Percentiles rank a stretch among this genome's conserved stretches.
These are phyloP conservation scores for Melanostigma gelatinosum DNA, from an alignment of 2,113 vertebrate genomes.

Conservation along the genomic window DNA sequence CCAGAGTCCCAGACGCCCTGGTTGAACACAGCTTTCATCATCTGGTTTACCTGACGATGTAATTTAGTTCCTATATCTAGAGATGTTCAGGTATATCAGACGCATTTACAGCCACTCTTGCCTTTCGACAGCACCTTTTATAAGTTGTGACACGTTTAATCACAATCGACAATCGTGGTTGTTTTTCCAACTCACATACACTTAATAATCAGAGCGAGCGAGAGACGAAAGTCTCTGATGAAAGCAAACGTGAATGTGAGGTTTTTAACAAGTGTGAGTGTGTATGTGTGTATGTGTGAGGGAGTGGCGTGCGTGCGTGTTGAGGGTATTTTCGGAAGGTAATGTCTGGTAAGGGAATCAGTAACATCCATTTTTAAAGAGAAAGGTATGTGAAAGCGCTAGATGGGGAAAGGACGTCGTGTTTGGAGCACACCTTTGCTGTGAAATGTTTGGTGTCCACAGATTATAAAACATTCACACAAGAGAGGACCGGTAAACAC, in stretches of 20 bases:
- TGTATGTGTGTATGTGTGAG: constrained; percentile 17
- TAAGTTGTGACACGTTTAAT: constrained; percentile 17
- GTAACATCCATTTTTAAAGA: constrained; percentile 41
- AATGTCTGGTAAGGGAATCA: background rate
- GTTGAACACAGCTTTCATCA: background rate
- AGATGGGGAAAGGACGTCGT: constrained; percentile 1
- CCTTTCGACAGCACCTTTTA: constrained; percentile 32
- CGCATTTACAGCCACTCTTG: constrained; percentile 29
- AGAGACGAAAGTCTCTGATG: constrained; percentile 37
- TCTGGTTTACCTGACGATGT: constrained; percentile 43
- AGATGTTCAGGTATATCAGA: constrained; percentile 39
- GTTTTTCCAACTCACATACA: constrained; percentile 11
- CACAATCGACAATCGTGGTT: constrained; percentile 56
- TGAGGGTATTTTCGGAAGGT: background rate
- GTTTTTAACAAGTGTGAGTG: constrained; percentile 14
- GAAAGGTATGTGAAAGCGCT: constrained; percentile 47
- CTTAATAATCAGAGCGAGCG: background rate
- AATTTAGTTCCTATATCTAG: constrained; percentile 44
- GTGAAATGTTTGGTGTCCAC: constrained; percentile 23
- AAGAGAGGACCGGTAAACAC: constrained; percentile 11
- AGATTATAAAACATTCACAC: background rate
- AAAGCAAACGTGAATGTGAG: constrained; percentile 61
- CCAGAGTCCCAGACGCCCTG: background rate
- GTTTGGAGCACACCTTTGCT: constrained; percentile 5
- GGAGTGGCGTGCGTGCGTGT: background rate